These are phyloP conservation scores for Dynastes hyllus DNA, from an alignment of 2,888 invertebrate genomes.

Conservation along the genomic window DNA sequence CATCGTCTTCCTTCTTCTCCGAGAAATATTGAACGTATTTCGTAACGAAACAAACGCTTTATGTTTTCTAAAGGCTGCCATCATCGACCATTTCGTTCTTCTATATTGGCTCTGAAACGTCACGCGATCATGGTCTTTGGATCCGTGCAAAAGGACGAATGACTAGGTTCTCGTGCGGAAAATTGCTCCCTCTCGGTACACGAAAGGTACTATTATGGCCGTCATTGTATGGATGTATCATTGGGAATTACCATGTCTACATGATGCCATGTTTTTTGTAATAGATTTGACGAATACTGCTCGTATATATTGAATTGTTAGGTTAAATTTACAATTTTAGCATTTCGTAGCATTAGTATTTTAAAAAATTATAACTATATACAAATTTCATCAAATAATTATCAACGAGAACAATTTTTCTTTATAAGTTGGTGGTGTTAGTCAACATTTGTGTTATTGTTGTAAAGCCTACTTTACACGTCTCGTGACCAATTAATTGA, in stretches of 20 bases:
- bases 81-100: neutral
- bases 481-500: no score
- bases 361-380: no score
- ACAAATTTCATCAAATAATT: no score
- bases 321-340: no score
- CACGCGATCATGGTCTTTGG: neutral
- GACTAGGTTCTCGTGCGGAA: constrained; percentile 3
- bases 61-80: neutral
- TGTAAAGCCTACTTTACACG: no score
- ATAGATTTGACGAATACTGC: neutral
- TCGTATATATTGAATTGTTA: no score
- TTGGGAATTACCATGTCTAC: constrained; percentile 4
- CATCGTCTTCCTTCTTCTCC: neutral
- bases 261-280: neutral
- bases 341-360: no score
- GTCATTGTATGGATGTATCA: constrained; percentile 1
- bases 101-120: neutral
- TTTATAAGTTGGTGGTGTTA: no score
- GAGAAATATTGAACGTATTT: neutral
- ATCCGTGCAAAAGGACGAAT: constrained; percentile 19
- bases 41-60: neutral
- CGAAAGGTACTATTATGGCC: neutral
- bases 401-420: no score
- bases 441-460: no score
- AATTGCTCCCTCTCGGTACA: constrained; percentile 5